Base-by-base conservation (phyloP, 2,797 vertebrate species). In the Allobates femoralis region DNA sequence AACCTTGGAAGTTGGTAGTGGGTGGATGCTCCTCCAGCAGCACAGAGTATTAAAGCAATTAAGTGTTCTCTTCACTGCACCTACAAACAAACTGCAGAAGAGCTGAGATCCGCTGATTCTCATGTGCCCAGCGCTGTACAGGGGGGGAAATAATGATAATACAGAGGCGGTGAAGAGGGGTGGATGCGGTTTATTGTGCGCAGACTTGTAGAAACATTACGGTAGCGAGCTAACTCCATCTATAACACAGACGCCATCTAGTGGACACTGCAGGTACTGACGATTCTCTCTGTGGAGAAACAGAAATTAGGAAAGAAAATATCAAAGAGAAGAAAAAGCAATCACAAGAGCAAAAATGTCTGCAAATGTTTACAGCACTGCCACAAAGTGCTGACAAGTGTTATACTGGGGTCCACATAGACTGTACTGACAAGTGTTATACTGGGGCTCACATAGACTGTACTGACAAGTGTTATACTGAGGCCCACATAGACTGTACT, bases 131-230 rank as follows among this genome's bases (percentile, higher is more conserved):
- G 56, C 12, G 56, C 7, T 5, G 8, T 11, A 7, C 8, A 23
- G 14, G 58, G 0, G 12, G 4, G 3, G 26, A 5, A 1, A 15
- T 16, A 30, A 28, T 30, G 5, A 41, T 18, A 14, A 81, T 26
- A 69, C 46, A 69, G 26, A 79, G 32, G 18, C 50, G 21, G 76
- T 26, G 28, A 30, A 34, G n/a, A 8, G 34, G 75, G 75, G 23
- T 32, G 79, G 60, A 85, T 80, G 84, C 77, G 50, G 66, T 85
- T 85, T 85, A 85, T 85, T 79, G 26, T 41, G 34, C 4, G 53
- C 64, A 85, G 26, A 85, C 34, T 28, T 74, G 53, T 46, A 79
- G 50, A 84, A 28, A 84, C 66, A 53, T 51, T 26, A 71, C 41
- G 2, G 67, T 73, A 84, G 84, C 84, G 18, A 15, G 73, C 34